A percentile compares a stretch with the other conserved stretches of the same genome.
Evolutionary conservation across 2,888 invertebrate genomes (phyloP).

Genomic region (Serripes groenlandicus): DNA sequence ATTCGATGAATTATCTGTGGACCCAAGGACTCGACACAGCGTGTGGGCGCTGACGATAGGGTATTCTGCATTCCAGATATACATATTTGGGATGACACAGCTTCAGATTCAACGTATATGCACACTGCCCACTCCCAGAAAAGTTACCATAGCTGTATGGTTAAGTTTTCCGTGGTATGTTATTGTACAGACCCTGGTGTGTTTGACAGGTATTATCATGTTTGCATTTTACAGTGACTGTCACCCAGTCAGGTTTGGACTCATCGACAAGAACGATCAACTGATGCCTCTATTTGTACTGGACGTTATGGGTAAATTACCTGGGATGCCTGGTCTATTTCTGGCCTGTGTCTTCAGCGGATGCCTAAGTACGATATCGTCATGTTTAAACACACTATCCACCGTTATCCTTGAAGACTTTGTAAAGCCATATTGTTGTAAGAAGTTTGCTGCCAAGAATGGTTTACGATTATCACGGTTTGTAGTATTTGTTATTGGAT

Average conservation of each 20-base stretch:
- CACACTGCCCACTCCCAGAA: not conserved
- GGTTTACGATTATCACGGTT: not conserved
- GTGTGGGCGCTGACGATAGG: constrained; percentile 11
- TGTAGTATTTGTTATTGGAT: constrained; percentile 10
- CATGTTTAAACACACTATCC: constrained; percentile 49
- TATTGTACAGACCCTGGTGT: constrained; percentile 14
- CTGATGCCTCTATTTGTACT: constrained; percentile 95
- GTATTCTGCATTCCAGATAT: not conserved
- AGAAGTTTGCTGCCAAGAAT: not conserved
- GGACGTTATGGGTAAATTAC: constrained; percentile 91
- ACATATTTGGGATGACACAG: constrained; percentile 6
- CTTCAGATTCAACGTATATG: constrained; percentile 9
- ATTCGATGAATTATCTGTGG: not conserved
- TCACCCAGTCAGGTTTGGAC: constrained; percentile 20
- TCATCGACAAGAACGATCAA: constrained; percentile 86
- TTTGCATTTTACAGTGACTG: constrained; percentile 52
- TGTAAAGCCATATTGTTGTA: constrained; percentile 3
- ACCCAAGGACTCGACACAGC: constrained; percentile 8
- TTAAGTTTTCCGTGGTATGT: constrained; percentile 12
- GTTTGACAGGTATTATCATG: constrained; percentile 46
- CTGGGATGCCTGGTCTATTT: constrained; percentile 95
- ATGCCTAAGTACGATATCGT: constrained; percentile 90
- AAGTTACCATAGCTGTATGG: not conserved
- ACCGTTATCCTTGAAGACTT: constrained; percentile 29
- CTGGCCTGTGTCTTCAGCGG: constrained; percentile 98